These are phyloP conservation scores for Burhinus bistriatus DNA, from an alignment of 2,113 vertebrate genomes.

Conservation along the genomic window DNA sequence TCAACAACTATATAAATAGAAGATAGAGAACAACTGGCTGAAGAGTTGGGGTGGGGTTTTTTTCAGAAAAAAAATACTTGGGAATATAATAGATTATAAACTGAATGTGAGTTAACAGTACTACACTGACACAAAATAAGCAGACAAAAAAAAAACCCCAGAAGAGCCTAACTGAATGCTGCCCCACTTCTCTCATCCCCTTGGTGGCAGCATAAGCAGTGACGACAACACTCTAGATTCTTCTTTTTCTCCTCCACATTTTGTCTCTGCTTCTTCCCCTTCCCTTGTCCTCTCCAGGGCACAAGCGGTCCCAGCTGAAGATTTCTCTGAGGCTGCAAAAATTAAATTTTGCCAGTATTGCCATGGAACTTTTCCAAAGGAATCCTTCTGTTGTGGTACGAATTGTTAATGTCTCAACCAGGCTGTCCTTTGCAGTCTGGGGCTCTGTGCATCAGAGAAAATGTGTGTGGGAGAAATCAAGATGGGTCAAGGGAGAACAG, in stretches of 20 bases:
- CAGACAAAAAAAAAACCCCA: background rate
- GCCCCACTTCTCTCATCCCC: background rate
- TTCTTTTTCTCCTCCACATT: background rate
- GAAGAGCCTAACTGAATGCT: background rate
- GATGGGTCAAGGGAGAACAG: background rate
- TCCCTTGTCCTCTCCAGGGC: background rate
- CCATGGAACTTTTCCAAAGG: background rate
- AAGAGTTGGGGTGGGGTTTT: background rate
- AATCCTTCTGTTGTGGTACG: background rate
- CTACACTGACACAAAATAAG: background rate
- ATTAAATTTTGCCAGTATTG: background rate
- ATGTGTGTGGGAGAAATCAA: background rate
- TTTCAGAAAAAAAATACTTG: background rate
- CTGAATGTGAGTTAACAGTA: background rate
- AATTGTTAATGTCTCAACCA: background rate
- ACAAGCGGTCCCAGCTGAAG: background rate
- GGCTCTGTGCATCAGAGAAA: background rate
- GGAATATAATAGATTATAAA: background rate
- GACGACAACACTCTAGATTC: background rate
- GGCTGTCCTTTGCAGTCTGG: background rate
- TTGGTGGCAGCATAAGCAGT: constrained; percentile 23
- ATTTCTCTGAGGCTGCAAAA: background rate
- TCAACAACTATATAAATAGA: background rate
- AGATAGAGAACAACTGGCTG: background rate
- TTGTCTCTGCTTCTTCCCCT: background rate